Conservation (phyloP, 2,888 invertebrate genomes). For the Nymphalis c-album region DNA sequence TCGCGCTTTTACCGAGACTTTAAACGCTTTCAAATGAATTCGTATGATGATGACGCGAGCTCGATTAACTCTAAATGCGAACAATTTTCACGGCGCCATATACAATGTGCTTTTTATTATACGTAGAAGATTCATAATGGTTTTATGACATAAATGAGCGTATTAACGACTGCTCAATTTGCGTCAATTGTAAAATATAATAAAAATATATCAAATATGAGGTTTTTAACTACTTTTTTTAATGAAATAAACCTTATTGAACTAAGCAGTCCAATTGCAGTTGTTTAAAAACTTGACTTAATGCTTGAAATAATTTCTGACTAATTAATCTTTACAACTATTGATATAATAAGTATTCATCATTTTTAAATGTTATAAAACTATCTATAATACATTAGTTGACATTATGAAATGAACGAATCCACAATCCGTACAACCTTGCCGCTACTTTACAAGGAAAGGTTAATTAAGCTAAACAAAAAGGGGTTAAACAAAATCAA, state of each 20-base stretch:
- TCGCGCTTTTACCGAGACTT: slow-evolving; percentile 70
- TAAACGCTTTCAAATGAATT: slow-evolving; percentile 71
- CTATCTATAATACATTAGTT: neutral
- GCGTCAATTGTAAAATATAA: neutral
- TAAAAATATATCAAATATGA: neutral
- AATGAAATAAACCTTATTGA: too few species aligned
- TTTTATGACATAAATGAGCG: slow-evolving; percentile 20
- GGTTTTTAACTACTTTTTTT: neutral
- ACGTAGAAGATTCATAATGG: slow-evolving; percentile 25
- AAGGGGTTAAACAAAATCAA: slow-evolving; percentile 82
- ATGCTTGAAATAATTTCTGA: too few species aligned
- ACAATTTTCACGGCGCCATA: slow-evolving; percentile 58
- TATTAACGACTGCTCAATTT: neutral
- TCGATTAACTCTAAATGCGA: slow-evolving; percentile 65
- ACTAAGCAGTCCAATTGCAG: too few species aligned
- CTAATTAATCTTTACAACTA: too few species aligned
- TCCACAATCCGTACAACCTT: slow-evolving; percentile 26
- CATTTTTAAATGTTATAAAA: too few species aligned
- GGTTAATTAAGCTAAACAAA: slow-evolving; percentile 82
- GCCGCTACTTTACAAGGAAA: slow-evolving; percentile 59
- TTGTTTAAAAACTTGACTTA: too few species aligned
- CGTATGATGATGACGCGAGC: slow-evolving; percentile 65
- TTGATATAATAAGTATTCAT: too few species aligned
- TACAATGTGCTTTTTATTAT: slow-evolving; percentile 28
- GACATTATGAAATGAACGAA: slow-evolving; percentile 27